phyloP scores from a whole-genome alignment of 2,797 vertebrate species.

The Karalla daura region DNA sequence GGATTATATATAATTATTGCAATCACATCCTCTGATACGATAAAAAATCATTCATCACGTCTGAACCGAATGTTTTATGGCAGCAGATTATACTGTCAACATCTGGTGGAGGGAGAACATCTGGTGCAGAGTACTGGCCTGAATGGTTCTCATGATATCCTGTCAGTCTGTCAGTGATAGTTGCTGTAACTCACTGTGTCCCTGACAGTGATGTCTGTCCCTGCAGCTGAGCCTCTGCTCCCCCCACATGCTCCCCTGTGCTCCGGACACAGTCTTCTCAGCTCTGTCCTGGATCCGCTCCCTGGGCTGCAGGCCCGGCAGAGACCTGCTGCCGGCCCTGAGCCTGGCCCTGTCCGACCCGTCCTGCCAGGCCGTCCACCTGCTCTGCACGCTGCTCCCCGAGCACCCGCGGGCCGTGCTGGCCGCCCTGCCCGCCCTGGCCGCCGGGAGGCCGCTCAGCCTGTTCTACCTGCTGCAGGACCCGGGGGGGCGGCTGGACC shows the following conservation, averaged over 20 bases:
- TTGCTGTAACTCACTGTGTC: too few relatives aligned
- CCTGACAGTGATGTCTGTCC: too few relatives aligned
- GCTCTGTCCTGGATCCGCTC: slow-evolving; percentile 79
- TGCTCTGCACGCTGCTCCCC: slow-evolving; percentile 66
- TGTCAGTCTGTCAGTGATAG: too few relatives aligned
- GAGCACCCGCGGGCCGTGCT: slow-evolving; percentile 63
- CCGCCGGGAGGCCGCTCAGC: slow-evolving; percentile 61
- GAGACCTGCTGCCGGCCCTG: slow-evolving; percentile 70
- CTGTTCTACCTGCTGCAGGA: slow-evolving; percentile 72
- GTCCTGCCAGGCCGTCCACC: slow-evolving; percentile 73
- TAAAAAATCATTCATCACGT: too few relatives aligned
- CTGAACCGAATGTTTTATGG: too few relatives aligned
- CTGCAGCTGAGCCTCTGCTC: slow-evolving; percentile 73
- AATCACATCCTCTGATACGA: too few relatives aligned
- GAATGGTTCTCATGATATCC: too few relatives aligned
- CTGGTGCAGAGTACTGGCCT: too few relatives aligned
- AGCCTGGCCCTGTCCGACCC: slow-evolving; percentile 71
- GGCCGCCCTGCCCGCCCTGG: slow-evolving; percentile 55
- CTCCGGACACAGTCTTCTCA: slow-evolving; percentile 71
- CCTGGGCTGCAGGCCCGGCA: slow-evolving; percentile 71
- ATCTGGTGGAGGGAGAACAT: too few relatives aligned
- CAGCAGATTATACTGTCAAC: too few relatives aligned
- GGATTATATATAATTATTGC: too few relatives aligned
- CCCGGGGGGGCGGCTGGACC: slow-evolving; percentile 36
- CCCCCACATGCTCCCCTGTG: slow-evolving; percentile 74